These are phyloP conservation scores for Cosmopolites sordidus DNA, from an alignment of 2,888 invertebrate genomes.

Conservation along the genomic window DNA sequence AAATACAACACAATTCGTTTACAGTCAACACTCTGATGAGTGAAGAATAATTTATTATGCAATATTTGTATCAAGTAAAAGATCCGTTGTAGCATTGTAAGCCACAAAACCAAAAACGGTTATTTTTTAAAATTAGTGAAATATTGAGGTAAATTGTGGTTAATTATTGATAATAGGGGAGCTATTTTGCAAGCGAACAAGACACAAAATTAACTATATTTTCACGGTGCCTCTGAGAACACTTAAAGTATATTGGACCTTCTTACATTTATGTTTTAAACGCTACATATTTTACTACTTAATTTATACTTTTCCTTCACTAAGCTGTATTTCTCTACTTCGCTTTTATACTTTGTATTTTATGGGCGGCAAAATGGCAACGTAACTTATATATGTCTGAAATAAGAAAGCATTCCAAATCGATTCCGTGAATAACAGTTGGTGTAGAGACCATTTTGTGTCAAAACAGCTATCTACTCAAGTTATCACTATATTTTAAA, in stretches of 20 bases:
- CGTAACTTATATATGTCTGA: neutral
- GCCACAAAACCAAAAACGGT: no score
- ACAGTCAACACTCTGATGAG: no score
- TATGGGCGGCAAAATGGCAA: neutral
- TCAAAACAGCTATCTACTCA: no score
- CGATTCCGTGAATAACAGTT: neutral
- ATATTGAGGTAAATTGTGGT: conserved; percentile 42
- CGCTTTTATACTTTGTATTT: conserved; percentile 1
- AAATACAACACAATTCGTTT: no score
- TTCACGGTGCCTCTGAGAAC: conserved; percentile 28
- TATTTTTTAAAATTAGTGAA: no score
- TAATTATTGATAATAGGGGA: conserved; percentile 44
- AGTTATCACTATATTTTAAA: no score
- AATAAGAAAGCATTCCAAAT: conserved; percentile 1
- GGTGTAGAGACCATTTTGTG: neutral
- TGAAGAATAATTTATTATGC: no score
- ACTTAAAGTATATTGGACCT: conserved; percentile 20
- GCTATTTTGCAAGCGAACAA: conserved; percentile 35
- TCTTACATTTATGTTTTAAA: conserved; percentile 20
- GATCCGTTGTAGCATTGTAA: no score
- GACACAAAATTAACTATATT: conserved; percentile 32
- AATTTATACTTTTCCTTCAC: conserved; percentile 19
- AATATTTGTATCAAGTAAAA: no score
- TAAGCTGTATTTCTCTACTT: neutral
- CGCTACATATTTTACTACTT: conserved; percentile 25